A percentile compares a stretch with the other conserved stretches of the same genome.
phyloP scores from a whole-genome alignment of 2,113 vertebrate genomes.

The Emydura subglobosa region DNA sequence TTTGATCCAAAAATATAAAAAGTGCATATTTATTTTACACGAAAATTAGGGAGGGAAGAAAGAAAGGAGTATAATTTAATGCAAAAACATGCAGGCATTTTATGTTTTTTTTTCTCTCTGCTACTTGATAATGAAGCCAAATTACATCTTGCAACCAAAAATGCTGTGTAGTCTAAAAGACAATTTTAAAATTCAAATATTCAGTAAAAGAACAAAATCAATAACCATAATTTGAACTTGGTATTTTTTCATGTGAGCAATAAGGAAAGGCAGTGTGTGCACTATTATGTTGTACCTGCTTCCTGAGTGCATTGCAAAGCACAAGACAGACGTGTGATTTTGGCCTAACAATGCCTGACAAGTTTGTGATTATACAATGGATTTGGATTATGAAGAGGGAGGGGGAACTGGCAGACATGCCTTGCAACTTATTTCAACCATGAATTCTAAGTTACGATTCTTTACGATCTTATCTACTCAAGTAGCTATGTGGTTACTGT shows the following conservation, averaged over 20 bases:
- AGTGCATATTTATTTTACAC: background rate
- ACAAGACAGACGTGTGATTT: background rate
- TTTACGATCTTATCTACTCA: background rate
- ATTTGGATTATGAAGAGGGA: too few species aligned
- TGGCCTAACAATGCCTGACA: background rate
- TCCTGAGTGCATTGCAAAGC: background rate
- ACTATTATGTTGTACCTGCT: fast-evolving
- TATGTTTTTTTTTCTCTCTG: background rate
- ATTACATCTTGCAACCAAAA: background rate
- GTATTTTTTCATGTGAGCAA: background rate
- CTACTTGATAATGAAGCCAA: background rate
- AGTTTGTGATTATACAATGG: background rate
- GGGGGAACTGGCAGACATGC: background rate
- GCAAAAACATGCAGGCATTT: background rate
- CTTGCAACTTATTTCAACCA: background rate
- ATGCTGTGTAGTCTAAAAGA: background rate
- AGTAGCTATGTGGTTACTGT: background rate
- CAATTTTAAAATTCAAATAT: background rate
- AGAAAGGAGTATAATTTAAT: background rate
- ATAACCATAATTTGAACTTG: background rate
- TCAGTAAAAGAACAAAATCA: fast-evolving
- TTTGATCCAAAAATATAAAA: background rate
- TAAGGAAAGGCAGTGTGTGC: background rate
- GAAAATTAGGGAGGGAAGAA: background rate
- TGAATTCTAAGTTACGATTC: background rate